Evolutionary conservation across 2,888 invertebrate genomes (phyloP).

Genomic region (Lysandra bellargus): DNA sequence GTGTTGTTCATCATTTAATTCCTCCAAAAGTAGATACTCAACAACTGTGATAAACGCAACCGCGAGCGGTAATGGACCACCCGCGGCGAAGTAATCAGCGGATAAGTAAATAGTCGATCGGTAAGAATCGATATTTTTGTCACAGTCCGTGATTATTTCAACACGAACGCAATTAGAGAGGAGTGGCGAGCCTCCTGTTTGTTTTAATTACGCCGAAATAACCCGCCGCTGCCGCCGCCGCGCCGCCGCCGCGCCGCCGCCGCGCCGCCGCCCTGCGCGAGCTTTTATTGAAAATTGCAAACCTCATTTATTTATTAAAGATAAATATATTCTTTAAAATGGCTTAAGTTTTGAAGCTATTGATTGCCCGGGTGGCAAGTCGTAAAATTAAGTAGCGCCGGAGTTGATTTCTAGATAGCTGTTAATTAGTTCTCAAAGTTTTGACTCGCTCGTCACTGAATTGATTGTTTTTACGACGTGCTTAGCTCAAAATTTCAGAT

Average conservation of each 20-base stretch:
- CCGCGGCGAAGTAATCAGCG: neutral
- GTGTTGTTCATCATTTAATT: neutral
- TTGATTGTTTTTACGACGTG: neutral
- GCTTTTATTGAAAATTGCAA: conserved; percentile 72
- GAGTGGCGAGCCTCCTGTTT: conserved; percentile 75
- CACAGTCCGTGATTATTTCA: conserved; percentile 73
- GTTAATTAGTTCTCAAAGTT: conserved; percentile 3
- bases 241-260: conserved; percentile 51
- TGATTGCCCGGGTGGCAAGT: neutral
- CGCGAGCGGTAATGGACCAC: neutral
- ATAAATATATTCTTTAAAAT: conserved; percentile 33
- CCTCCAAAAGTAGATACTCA: neutral
- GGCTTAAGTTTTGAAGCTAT: conserved; percentile 4
- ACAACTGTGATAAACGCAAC: neutral
- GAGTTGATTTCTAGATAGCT: neutral
- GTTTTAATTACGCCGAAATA: conserved; percentile 78
- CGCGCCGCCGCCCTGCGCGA: conserved; percentile 50
- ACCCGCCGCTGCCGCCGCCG: conserved; percentile 55
- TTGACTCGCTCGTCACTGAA: neutral
- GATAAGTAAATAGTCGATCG: conserved; percentile 28
- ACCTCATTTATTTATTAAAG: conserved; percentile 59
- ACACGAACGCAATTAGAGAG: conserved; percentile 77
- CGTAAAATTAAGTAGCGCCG: neutral
- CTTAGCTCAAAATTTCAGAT: neutral
- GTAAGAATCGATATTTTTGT: conserved; percentile 53